phyloP scores from a whole-genome alignment of 2,113 vertebrate species.

The Scomber colias region DNA sequence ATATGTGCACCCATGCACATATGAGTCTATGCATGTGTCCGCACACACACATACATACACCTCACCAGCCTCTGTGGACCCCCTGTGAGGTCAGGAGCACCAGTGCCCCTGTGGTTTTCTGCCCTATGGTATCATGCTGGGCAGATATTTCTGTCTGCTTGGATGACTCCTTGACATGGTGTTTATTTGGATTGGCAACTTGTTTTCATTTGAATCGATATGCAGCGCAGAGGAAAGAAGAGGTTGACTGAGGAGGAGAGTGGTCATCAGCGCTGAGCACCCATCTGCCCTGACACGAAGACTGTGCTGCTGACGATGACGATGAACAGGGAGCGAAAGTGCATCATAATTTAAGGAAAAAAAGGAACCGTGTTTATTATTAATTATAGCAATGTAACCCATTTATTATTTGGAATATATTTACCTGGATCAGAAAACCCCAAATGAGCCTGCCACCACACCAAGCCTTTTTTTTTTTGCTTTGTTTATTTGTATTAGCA shows the following conservation, averaged over 20 bases:
- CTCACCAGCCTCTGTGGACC: conserved; percentile 57
- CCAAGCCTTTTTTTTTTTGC: conserved; percentile 10
- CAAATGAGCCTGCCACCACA: conserved; percentile 6
- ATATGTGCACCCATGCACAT: conserved; percentile 73
- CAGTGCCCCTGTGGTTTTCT: conserved; percentile 72
- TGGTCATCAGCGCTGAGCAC: conserved; percentile 26
- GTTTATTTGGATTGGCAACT: conserved; percentile 89
- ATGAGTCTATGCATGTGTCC: conserved; percentile 51
- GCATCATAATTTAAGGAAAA: background rate
- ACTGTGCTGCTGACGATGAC: conserved; percentile 47
- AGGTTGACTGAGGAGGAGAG: conserved; percentile 64
- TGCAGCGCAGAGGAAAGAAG: conserved; percentile 47
- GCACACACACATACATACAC: conserved; percentile 47
- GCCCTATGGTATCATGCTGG: conserved; percentile 82
- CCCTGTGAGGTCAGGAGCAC: conserved; percentile 73
- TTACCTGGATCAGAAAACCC: background rate
- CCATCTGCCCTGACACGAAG: conserved; percentile 60
- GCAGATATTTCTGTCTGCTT: conserved; percentile 85
- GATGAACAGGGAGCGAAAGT: conserved; percentile 11
- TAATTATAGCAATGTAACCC: background rate
- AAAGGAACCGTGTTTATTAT: background rate
- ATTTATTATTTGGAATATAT: background rate
- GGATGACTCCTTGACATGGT: conserved; percentile 86
- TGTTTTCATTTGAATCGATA: conserved; percentile 86
- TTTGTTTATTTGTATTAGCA: conserved; percentile 35